Evolutionary conservation across 1,140 invertebrate genomes (phyloP).

Genomic region (Elymnias hypermnestra): DNA sequence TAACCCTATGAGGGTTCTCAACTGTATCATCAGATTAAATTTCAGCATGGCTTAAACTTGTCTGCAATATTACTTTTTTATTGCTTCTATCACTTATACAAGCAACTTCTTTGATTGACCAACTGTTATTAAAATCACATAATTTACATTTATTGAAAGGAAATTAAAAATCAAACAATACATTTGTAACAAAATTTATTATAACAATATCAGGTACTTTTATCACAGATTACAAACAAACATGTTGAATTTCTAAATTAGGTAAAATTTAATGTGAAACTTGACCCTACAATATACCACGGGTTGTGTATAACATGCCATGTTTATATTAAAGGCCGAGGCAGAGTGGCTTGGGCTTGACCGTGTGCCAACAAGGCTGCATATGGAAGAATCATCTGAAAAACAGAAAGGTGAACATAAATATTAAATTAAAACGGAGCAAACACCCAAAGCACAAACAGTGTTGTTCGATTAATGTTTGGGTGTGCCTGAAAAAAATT

Average conservation of each 20-base stretch:
- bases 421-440: constrained; percentile 39
- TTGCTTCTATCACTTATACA: too few species aligned
- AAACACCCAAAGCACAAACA: constrained; percentile 63
- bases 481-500: constrained; percentile 58
- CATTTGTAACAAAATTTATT: background rate
- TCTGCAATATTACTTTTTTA: too few species aligned
- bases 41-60: too few species aligned
- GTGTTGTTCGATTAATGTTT: constrained; percentile 34
- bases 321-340: constrained; percentile 75
- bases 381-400: constrained; percentile 73
- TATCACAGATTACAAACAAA: background rate
- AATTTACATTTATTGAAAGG: background rate
- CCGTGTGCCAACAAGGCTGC: constrained; percentile 74
- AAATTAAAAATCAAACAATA: background rate
- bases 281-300: constrained; percentile 23
- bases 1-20: too few species aligned
- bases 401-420: constrained; percentile 73
- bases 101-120: too few species aligned
- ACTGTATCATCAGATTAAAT: too few species aligned
- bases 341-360: constrained; percentile 75
- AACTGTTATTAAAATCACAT: background rate
- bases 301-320: constrained; percentile 45
- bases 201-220: background rate
- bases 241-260: background rate
- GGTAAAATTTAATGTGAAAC: background rate